Base-by-base conservation (phyloP, 2,888 invertebrate species). In the Zygaena filipendulae region DNA sequence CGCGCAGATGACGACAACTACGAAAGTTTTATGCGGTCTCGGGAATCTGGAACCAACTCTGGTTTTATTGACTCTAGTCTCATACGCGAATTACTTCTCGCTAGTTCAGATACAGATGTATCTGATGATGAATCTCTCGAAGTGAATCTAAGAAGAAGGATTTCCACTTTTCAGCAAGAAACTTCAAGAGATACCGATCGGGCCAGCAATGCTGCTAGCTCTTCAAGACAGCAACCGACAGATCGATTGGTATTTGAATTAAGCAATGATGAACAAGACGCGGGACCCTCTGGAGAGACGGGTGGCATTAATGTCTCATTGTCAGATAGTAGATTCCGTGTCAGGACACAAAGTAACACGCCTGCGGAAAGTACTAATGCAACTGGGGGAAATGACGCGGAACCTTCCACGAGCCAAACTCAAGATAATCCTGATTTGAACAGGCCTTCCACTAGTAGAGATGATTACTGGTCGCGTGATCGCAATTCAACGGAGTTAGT, bases 31-130 rank as follows among this genome's bases (percentile, higher is more conserved):
- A 38, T 36, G n/a, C 43, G 43, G 4, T 11, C 39, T 8, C 38
- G 43, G 21, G 35, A 34, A 13, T 23, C 32, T 4, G n/a, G n/a
- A n/a, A 26, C 25, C 39, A 41, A 3, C 38, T 44, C 4, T 27
- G 42, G 8, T 40, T 47, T 62, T 4, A 54, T 62, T 30, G 54
- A 55, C 27, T 48, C 59, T 7, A 47, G 42, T 9, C 46, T 59
- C 33, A 54, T 54, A 11, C 55, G 58, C 5, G 61, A 61, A 20
- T 42, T 68, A 4, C 43, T 68, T 10, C 59, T 67, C 3, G 67
- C 74, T 10, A 70, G 61, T 36, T 74, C 77, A 7, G 77, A 77
- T 36, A 71, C 74, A 0, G 77, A 79, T 29, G n/a, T n/a, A n/a
- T n/a, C n/a, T n/a, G 68, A 62, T 36, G 79, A 75, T 32, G 63